A percentile compares a stretch with the other conserved stretches of the same genome.
Evolutionary conservation across 2,888 invertebrate species (phyloP).

Genomic region (Liposcelis brunnea): DNA sequence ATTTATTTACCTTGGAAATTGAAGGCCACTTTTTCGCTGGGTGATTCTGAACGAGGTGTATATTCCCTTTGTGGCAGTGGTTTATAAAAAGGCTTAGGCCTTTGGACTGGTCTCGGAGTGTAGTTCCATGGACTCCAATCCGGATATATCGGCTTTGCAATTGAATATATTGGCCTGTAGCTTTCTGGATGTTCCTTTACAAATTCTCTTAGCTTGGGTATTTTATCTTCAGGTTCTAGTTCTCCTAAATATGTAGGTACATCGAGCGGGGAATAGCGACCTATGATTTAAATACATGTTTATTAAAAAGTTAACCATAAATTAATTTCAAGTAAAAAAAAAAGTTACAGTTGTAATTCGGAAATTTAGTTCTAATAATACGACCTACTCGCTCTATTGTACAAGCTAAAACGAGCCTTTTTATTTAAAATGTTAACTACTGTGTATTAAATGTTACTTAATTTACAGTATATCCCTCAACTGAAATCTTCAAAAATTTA

Average conservation of each 20-base stretch:
- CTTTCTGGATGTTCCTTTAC: slow-evolving; percentile 4
- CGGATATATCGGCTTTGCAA: slow-evolving; percentile 6
- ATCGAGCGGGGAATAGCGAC: no score
- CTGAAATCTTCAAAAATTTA: no score
- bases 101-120: slow-evolving; percentile 1
- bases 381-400: no score
- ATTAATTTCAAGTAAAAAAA: no score
- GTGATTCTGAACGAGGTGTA: slow-evolving; percentile 1
- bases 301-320: no score
- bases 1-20: slow-evolving; percentile 52
- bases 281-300: no score
- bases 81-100: background rate
- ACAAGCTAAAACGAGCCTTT: no score
- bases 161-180: slow-evolving; percentile 4
- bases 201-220: background rate
- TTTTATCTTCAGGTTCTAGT: slow-evolving; percentile 1
- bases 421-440: no score
- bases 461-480: no score
- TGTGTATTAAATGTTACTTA: no score
- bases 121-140: slow-evolving; percentile 5
- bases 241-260: background rate
- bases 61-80: background rate
- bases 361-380: no score
- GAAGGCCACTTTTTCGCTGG: slow-evolving; percentile 38
- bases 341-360: no score